Conservation (phyloP, 2,888 invertebrate genomes). For the Yponomeuta plumbellus region DNA sequence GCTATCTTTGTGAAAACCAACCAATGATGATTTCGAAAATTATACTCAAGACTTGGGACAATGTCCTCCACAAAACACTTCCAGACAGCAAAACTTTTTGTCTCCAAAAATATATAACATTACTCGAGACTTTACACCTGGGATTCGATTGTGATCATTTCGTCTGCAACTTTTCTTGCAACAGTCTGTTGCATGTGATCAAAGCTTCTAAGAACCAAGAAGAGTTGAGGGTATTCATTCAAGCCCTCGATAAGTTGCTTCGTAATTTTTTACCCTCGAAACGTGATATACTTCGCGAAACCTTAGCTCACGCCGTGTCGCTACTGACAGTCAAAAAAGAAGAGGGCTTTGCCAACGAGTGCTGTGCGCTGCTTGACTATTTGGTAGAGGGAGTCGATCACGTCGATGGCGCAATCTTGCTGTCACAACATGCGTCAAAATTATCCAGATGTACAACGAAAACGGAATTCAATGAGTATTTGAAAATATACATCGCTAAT, state of each 20-base stretch:
- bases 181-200: conserved; percentile 71
- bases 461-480: conserved; percentile 40
- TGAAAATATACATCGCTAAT: conserved; percentile 42
- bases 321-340: conserved; percentile 65
- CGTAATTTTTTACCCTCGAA: conserved; percentile 55
- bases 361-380: conserved; percentile 54
- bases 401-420: conserved; percentile 41
- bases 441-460: conserved; percentile 31
- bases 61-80: conserved; percentile 59
- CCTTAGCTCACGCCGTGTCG: conserved; percentile 71
- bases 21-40: conserved; percentile 73
- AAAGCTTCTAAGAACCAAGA: conserved; percentile 45
- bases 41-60: conserved; percentile 65
- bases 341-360: conserved; percentile 41
- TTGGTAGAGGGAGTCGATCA: conserved; percentile 65
- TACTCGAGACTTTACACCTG: conserved; percentile 62
- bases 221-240: conserved; percentile 43
- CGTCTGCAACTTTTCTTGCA: conserved; percentile 74
- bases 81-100: conserved; percentile 70
- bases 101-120: conserved; percentile 75
- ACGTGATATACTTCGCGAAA: conserved; percentile 54
- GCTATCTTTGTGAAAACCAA: conserved; percentile 58
- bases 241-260: conserved; percentile 63
- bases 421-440: conserved; percentile 34
- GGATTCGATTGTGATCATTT: conserved; percentile 65